Percentiles rank a stretch among this genome's conserved stretches.
phyloP scores from a whole-genome alignment of 2,888 invertebrate species.

The Athrips mouffetella region DNA sequence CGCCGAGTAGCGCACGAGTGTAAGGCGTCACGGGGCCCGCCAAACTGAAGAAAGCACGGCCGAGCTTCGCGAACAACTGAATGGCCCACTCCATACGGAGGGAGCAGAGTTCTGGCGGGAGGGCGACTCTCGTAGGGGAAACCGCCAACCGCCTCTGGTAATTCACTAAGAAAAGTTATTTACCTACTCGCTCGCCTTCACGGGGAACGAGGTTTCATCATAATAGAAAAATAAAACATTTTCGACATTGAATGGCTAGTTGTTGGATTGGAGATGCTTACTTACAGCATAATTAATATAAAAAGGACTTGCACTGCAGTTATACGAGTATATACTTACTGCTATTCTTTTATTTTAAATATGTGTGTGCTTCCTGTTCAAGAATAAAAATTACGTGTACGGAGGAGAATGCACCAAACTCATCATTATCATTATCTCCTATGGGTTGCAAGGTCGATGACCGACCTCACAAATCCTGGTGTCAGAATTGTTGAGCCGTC shows the following conservation, averaged over 20 bases:
- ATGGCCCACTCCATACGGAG: conserved; percentile 70
- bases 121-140: conserved; percentile 73
- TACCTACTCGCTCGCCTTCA: conserved; percentile 60
- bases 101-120: conserved; percentile 67
- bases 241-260: too few relatives aligned
- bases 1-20: conserved; percentile 51
- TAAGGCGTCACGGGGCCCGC: conserved; percentile 63
- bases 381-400: too few relatives aligned
- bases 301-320: too few relatives aligned
- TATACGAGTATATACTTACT: too few relatives aligned
- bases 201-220: conserved; percentile 45
- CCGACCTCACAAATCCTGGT: too few relatives aligned
- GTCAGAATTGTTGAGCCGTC: too few relatives aligned
- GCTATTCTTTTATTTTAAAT: too few relatives aligned
- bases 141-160: conserved; percentile 72
- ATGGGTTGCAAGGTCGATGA: too few relatives aligned
- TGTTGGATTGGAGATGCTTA: neutral
- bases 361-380: too few relatives aligned
- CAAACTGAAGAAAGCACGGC: conserved; percentile 65
- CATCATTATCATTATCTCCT: too few relatives aligned
- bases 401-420: too few relatives aligned
- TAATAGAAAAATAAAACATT: conserved; percentile 60
- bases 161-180: conserved; percentile 77
- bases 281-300: too few relatives aligned
- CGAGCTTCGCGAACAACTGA: conserved; percentile 74